These are phyloP conservation scores for Aphis gossypii DNA, from an alignment of 1,140 invertebrate species.

Conservation along the genomic window DNA sequence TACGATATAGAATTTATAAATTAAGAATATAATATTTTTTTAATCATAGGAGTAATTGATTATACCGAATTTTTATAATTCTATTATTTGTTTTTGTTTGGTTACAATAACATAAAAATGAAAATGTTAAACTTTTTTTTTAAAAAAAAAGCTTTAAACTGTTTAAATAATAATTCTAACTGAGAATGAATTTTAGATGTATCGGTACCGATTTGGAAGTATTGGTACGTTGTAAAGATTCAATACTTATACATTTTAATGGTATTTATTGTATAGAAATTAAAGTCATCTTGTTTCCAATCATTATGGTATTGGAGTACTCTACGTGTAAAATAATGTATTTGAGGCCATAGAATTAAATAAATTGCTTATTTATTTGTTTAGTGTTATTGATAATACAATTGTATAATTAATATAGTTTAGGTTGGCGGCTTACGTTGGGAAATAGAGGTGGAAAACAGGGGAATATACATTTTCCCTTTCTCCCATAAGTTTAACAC, in stretches of 20 bases:
- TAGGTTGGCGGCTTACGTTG: too few species aligned
- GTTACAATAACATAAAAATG: neutral
- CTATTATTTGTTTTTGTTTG: neutral
- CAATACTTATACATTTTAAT: neutral
- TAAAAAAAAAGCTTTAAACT: neutral
- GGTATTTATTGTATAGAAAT: neutral
- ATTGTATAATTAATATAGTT: neutral
- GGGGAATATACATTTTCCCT: too few species aligned
- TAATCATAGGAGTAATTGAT: neutral
- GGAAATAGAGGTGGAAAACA: too few species aligned
- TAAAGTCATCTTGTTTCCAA: neutral
- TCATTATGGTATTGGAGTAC: neutral
- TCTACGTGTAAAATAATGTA: neutral
- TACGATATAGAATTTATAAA: neutral
- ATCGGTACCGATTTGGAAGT: too few species aligned
- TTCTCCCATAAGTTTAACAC: neutral
- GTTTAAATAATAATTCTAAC: neutral
- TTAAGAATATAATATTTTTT: neutral
- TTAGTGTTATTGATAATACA: neutral
- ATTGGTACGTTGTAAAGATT: neutral
- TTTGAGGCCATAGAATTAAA: neutral
- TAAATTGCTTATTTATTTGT: neutral
- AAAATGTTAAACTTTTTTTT: neutral
- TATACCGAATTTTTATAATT: neutral
- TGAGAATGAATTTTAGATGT: neutral